Percentiles rank a stretch among this genome's conserved stretches.
Conservation (phyloP, 2,797 vertebrate species). For the Perdix hodgsoniae region DNA sequence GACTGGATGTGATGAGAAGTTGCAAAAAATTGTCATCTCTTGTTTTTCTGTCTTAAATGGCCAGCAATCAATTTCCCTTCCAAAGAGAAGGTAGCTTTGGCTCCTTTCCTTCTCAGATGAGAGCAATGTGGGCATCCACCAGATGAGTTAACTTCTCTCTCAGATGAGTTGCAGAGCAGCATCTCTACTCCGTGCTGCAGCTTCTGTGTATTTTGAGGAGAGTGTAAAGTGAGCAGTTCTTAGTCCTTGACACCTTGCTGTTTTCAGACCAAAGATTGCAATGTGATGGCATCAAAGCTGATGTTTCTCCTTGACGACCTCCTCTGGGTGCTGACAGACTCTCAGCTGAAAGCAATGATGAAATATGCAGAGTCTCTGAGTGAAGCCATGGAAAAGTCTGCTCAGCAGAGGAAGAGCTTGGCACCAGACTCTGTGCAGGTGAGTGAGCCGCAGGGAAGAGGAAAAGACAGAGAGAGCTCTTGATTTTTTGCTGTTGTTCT, state of each 20-base stretch:
- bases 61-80: neutral
- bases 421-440: constrained; percentile 91
- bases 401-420: constrained; percentile 94
- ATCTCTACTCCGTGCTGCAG: neutral
- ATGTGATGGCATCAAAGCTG: constrained; percentile 95
- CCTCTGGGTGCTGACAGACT: constrained; percentile 98
- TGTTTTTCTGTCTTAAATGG: neutral
- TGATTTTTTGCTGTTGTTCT: neutral
- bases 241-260: neutral
- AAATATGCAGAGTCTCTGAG: constrained; percentile 96
- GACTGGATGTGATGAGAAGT: neutral
- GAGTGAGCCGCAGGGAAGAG: neutral
- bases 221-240: neutral
- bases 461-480: neutral
- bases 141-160: neutral
- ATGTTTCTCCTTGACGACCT: constrained; percentile 96
- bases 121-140: neutral
- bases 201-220: neutral
- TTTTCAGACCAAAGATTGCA: constrained; percentile 94
- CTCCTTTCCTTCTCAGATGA: neutral
- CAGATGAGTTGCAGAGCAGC: neutral
- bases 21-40: neutral
- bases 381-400: constrained; percentile 95
- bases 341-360: constrained; percentile 97
- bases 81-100: neutral